Base-by-base conservation (phyloP, 2,797 vertebrate species). In the Benthosema pterotum region DNA sequence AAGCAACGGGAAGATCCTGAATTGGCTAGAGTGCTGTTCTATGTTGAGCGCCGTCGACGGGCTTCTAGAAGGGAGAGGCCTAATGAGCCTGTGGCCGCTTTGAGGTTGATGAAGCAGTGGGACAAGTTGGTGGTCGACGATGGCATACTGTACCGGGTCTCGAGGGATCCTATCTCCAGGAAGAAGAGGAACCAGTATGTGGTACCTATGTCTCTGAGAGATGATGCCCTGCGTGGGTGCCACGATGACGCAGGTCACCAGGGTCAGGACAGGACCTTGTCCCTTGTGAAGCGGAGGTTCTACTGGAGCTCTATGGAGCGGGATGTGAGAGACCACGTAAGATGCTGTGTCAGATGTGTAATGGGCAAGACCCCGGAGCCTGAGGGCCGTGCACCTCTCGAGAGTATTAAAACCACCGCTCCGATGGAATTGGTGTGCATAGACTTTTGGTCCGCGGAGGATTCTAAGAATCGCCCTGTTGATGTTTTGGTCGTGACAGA, bases 141-240 rank as follows among this genome's bases (percentile, higher is more conserved):
- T 25, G 19, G 51, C 28, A 53, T 53, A 9, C 51, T 53, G 11
- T 53, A 53, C 16, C 19, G n/a, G n/a, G 47, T 49, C 6, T 49
- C 47, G 7, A 49, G n/a, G 8, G 6, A 49, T 15, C 43, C 47
- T 3, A 6, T 49, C n/a, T n/a, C 47, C 47, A 49, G n/a, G n/a
- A 13, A 7, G 3, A 49, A 3, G 47, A 49, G 11, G n/a, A 3
- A 3, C 47, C 47, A 49, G n/a, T 49, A 14, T 15, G 47, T 49
- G n/a, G 47, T 49, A 1, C 47, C 47, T 6, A 6, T 1, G 47
- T 49, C 11, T 1, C 6, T 49, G 47, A 49, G n/a, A 15, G n/a
- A 17, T n/a, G 13, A 49, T 4, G n/a, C n/a, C n/a, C n/a, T n/a
- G n/a, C n/a, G n/a, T n/a, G n/a, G n/a, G n/a, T n/a, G n/a, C n/a